Percentiles rank a stretch among this genome's conserved stretches.
Evolutionary conservation across 2,888 invertebrate species (phyloP).

Genomic region (Tinea pellionella): DNA sequence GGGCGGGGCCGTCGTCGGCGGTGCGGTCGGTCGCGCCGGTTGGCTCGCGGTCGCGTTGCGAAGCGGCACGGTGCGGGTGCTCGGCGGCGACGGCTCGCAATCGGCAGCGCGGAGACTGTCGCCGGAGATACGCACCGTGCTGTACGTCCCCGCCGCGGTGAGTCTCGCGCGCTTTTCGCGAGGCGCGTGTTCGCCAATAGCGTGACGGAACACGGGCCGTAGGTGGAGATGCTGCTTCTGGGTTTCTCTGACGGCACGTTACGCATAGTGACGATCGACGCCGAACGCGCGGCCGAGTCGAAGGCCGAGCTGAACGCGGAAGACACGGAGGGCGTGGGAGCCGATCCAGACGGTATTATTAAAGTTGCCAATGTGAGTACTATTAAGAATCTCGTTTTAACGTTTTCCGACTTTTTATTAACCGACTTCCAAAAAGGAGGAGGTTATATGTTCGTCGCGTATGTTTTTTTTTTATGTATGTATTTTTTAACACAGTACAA

Average conservation of each 20-base stretch:
- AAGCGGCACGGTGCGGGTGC: neutral
- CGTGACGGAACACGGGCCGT: slow-evolving; percentile 29
- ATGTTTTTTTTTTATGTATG: no score
- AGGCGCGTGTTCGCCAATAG: neutral
- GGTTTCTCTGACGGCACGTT: slow-evolving; percentile 81
- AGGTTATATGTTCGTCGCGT: no score
- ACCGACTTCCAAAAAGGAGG: no score
- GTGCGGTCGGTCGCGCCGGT: neutral
- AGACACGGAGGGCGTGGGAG: slow-evolving; percentile 13
- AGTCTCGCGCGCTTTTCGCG: neutral
- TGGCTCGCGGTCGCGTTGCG: slow-evolving; percentile 16
- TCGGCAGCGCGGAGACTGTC: neutral
- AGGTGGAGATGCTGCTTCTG: slow-evolving; percentile 65
- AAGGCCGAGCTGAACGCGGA: slow-evolving; percentile 20
- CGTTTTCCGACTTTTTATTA: no score
- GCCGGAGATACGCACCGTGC: neutral
- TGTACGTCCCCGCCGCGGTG: neutral
- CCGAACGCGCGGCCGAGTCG: slow-evolving; percentile 20
- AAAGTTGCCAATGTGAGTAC: slow-evolving; percentile 23
- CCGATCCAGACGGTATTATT: slow-evolving; percentile 19
- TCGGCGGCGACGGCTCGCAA: neutral
- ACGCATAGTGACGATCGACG: slow-evolving; percentile 44
- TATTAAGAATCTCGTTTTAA: no score
- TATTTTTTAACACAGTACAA: no score
- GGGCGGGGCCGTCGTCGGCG: neutral